These are phyloP conservation scores for Aldrovandia affinis DNA, from an alignment of 2,797 vertebrate genomes.

Conservation along the genomic window DNA sequence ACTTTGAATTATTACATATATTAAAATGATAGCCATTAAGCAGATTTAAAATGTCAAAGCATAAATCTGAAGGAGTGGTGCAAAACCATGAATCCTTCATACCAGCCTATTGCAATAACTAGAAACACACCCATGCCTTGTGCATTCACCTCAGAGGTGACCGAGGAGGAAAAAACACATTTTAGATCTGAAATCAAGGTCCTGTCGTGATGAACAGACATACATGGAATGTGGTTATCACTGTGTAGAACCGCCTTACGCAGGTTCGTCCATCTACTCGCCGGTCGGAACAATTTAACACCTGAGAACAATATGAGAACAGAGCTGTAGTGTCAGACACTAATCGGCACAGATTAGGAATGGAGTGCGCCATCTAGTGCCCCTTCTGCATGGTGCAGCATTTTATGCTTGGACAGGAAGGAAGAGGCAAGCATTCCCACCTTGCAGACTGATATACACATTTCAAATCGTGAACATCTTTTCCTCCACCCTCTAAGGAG, in stretches of 20 bases:
- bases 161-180: background rate
- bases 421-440: background rate
- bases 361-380: slow-evolving; percentile 58
- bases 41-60: background rate
- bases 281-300: background rate
- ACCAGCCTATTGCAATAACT: background rate
- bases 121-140: background rate
- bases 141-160: background rate
- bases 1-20: too few relatives aligned
- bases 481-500: background rate
- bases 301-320: background rate
- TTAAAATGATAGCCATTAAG: background rate
- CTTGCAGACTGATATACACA: too few relatives aligned
- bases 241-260: background rate
- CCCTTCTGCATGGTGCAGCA: background rate
- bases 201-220: too few relatives aligned
- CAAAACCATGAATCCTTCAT: background rate
- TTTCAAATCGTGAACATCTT: too few relatives aligned
- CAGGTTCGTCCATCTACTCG: background rate
- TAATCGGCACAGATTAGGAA: background rate
- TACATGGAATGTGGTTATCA: background rate
- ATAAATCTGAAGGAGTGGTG: too few relatives aligned
- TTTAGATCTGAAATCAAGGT: background rate
- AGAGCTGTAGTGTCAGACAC: background rate
- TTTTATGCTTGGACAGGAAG: background rate